Base-by-base conservation (phyloP, 1,140 invertebrate species). In the Brachionus angularis region DNA sequence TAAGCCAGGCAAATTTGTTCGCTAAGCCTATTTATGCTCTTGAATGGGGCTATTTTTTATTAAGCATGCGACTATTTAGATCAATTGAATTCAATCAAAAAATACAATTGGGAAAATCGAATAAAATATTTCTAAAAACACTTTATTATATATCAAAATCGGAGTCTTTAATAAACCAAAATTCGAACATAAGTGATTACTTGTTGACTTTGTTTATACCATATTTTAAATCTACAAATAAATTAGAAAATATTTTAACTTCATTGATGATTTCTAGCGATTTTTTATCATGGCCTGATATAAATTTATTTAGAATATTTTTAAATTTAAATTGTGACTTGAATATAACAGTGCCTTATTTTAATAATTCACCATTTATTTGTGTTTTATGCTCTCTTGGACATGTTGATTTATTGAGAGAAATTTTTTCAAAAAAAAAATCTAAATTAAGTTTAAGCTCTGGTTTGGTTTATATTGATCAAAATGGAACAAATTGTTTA, bases 251-350 rank as follows among this genome's bases (percentile, higher is more conserved):
- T 44, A 74, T 14, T 93, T 91, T 0, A 87, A 88, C 50, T 89
- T 88, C 75, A 84, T 90, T 74, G 89, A 89, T 34, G 88, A 88
- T 77, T 88, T 91, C 3, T 90, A 93, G 0, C 85, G 91, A 12
- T 79, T 97, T 0, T 91, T 91, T 76, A 87, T 95, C 78, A 91
- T 89, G 71, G 88, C 92, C 3, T 88, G 91, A 77, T 89, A 93
- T 79, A 92, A 92, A 10, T 89, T 89, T 27, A 82, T 88, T 1
- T 72, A 78, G 78, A 75, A 76, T 77, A 21, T 72, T 75, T 7
- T 72, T 80, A 5, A 75, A 79, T 12, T 52, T 81, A 42, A 78
- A 80, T 73, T 79, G 79, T 64, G 76, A 75, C 14, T 78, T 78
- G 31, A 75, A 75, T 61, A 73, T 77, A n/a, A 77, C 78, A 69